Conservation (phyloP, 2,797 vertebrate genomes). For the Aotus griseimembra region DNA sequence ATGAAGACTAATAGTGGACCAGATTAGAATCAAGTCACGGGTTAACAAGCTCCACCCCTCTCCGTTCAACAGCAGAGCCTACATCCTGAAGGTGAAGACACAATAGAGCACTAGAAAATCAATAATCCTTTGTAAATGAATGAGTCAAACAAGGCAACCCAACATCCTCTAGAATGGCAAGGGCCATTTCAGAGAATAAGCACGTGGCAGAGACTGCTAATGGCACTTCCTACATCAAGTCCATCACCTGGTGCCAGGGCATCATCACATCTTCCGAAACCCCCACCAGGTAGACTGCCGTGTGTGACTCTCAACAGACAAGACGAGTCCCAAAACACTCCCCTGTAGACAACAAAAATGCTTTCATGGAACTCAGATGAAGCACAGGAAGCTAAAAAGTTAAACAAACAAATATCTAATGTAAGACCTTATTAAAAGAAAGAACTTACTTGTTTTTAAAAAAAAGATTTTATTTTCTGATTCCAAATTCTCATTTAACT, state of each 20-base stretch:
- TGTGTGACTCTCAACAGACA: neutral
- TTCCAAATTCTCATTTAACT: constrained; percentile 18
- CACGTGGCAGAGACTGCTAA: neutral
- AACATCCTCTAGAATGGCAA: neutral
- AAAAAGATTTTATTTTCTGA: neutral
- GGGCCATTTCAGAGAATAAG: neutral
- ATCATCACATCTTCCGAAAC: constrained; percentile 19
- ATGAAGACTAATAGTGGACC: neutral
- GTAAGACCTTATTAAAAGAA: neutral
- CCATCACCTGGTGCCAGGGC: neutral
- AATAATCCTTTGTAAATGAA: constrained; percentile 48
- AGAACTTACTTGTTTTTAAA: neutral
- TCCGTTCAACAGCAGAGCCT: neutral
- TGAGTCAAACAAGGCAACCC: constrained; percentile 15
- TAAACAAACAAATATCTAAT: neutral
- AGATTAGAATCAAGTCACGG: neutral
- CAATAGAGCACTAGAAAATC: constrained; percentile 38
- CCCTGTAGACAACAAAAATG: neutral
- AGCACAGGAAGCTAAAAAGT: neutral
- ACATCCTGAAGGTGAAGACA: neutral
- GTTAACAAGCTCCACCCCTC: neutral
- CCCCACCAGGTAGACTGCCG: neutral
- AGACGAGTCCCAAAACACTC: neutral
- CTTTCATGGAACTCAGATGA: neutral
- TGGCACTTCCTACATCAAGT: neutral